phyloP scores from a whole-genome alignment of 2,888 invertebrate genomes.

The Zele albiditarsus region DNA sequence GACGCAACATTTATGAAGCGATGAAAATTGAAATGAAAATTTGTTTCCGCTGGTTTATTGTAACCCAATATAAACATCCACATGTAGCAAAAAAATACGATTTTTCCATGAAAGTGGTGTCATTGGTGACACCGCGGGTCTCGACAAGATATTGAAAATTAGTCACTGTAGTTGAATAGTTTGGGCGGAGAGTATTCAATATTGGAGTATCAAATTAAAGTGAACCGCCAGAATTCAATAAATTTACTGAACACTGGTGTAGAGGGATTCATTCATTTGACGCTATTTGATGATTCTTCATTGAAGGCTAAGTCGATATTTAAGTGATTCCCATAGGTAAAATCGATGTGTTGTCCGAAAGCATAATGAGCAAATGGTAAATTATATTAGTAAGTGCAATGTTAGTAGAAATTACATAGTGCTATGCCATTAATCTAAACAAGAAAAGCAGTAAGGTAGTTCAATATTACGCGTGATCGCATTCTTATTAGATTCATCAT shows the following conservation, averaged over 20 bases:
- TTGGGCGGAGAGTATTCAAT: not conserved
- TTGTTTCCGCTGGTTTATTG: too few species aligned
- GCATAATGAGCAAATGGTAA: not conserved
- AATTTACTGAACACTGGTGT: not conserved
- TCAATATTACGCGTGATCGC: constrained; percentile 40
- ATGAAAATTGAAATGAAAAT: too few species aligned
- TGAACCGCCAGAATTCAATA: not conserved
- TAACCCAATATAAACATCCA: too few species aligned
- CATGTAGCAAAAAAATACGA: too few species aligned
- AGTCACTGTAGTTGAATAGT: not conserved
- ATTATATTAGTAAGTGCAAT: not conserved
- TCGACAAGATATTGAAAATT: not conserved
- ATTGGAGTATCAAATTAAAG: not conserved
- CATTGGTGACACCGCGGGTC: too few species aligned
- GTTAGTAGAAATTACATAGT: not conserved
- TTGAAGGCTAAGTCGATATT: not conserved
- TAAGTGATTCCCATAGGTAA: not conserved
- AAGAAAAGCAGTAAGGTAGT: not conserved
- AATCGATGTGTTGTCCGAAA: not conserved
- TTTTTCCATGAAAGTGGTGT: too few species aligned
- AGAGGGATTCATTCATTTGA: not conserved
- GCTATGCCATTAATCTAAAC: not conserved
- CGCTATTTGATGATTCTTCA: not conserved
- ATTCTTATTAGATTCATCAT: constrained; percentile 39
- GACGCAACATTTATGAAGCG: too few species aligned